Evolutionary conservation across 1,140 invertebrate species (phyloP), one percentile per base, ranked within the genome.

Genomic region (Phortica variegata): DNA sequence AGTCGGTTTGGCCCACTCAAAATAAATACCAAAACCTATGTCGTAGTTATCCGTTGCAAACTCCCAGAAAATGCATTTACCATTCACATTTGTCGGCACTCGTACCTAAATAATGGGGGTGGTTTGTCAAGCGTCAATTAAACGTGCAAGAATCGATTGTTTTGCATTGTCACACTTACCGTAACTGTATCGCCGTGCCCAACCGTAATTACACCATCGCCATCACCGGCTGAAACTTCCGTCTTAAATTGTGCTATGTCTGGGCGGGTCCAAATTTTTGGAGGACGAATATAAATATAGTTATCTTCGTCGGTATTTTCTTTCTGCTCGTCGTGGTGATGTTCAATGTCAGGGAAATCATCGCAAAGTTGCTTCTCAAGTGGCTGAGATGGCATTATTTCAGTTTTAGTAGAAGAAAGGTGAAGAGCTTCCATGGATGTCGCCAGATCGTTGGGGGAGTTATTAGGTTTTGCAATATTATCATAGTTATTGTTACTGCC

Each of bases 21-120:
- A 99, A 76, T 91, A 97, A 34, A 99, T 85, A 5, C 97, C 97
- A 80, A 99, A 99, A 39, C 95, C 97, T 63, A 99, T 94, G 73
- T 99, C 97, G 77, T 98, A 99, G 63, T 86, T 87, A 76, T 99
- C 97, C 0, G 97, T 99, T 7, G 95, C 94, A 78, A 99, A 99
- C 80, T 99, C 97, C 97, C 97, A 99, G 77, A 95, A 98, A n/a
- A 99, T 79, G 68, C 91, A 91, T 1, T 88, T 86, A 0, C 96
- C 97, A 66, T 94, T 89, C 56, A 89, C 84, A 76, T 98, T 95
- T 0, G 97, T 99, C 12, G 97, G 97, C 18, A 99, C 97, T 45
- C 96, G 81, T 1, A 99, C 72, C 72, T 75, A 20, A 3, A n/a
- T 16, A 40, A 19, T n/a, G n/a, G n/a, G n/a, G n/a, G n/a, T n/a